A percentile compares a stretch with the other conserved stretches of the same genome.
Evolutionary conservation across 30 jellyfish, hydroid and myxozoan species (phyloP).

Genomic region (Aurelia aurita): DNA sequence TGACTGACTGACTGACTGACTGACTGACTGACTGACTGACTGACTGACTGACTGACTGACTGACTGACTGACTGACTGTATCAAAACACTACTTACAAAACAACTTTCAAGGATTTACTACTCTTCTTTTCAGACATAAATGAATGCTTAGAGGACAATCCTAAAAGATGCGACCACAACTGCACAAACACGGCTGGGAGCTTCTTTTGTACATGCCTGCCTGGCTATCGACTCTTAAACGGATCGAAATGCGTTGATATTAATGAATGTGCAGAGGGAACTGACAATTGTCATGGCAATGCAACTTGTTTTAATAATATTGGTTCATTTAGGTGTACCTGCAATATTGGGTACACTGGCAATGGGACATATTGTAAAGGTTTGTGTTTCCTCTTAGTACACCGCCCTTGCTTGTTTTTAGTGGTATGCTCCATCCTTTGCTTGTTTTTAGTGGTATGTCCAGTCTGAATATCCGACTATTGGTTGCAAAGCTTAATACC

Average conservation of each 20-base stretch:
- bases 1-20: too few species aligned
- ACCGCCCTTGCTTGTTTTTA: too few species aligned
- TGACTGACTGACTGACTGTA: not conserved
- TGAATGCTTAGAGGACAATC: constrained; percentile 32
- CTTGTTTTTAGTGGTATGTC: too few species aligned
- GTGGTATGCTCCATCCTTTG: too few species aligned
- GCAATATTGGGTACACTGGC: constrained; percentile 60
- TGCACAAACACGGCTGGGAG: constrained; percentile 54
- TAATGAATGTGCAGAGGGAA: constrained; percentile 46
- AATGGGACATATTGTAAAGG: constrained; percentile 54
- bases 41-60: not conserved
- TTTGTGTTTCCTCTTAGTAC: not conserved
- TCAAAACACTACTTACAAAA: not conserved
- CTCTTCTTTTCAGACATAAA: constrained; percentile 20
- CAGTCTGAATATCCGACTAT: too few species aligned
- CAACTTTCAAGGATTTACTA: not conserved
- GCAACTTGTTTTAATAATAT: constrained; percentile 29
- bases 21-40: too few species aligned
- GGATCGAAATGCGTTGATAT: constrained; percentile 37
- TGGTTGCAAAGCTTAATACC: too few species aligned
- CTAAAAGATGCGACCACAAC: constrained; percentile 30
- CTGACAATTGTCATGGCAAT: constrained; percentile 30
- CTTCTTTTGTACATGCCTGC: constrained; percentile 35
- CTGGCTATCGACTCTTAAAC: constrained; percentile 55
- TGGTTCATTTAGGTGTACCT: constrained; percentile 58